These are phyloP conservation scores for Rhyzopertha dominica DNA, from an alignment of 1,140 invertebrate species.

Conservation along the genomic window DNA sequence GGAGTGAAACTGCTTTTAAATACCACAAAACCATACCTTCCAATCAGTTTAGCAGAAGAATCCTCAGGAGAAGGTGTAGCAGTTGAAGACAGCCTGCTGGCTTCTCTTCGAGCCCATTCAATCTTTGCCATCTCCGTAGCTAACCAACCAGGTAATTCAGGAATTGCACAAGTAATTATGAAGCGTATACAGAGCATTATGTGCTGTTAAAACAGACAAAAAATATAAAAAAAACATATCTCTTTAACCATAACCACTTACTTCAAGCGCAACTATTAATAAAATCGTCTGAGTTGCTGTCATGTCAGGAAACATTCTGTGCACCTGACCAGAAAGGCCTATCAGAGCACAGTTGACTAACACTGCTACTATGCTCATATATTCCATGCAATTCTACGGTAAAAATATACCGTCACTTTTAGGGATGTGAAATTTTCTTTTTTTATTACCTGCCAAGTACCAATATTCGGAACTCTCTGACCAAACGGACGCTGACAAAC, in stretches of 20 bases:
- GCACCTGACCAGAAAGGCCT: constrained; percentile 84
- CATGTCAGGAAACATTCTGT: constrained; percentile 81
- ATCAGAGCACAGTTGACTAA: constrained; percentile 93
- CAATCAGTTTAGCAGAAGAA: constrained; percentile 35
- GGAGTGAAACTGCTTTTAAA: too few relatives aligned
- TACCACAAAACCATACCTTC: too few relatives aligned
- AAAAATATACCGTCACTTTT: too few relatives aligned
- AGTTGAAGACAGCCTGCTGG: constrained; percentile 36
- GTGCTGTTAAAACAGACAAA: constrained; percentile 60
- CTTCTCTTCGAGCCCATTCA: constrained; percentile 72
- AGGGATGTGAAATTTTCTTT: too few relatives aligned
- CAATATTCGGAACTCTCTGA: constrained; percentile 86
- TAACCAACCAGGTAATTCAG: constrained; percentile 88
- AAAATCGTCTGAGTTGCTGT: constrained; percentile 81
- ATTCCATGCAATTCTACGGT: constrained; percentile 90
- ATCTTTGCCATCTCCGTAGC: constrained; percentile 83
- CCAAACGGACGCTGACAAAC: constrained; percentile 92
- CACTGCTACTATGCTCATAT: constrained; percentile 89
- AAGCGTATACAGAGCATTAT: constrained; percentile 80
- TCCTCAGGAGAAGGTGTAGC: constrained; percentile 41
- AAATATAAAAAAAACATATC: not conserved
- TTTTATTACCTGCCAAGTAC: constrained; percentile 86
- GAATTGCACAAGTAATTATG: constrained; percentile 77
- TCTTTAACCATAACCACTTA: constrained; percentile 35
- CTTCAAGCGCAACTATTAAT: constrained; percentile 79